phyloP scores from a whole-genome alignment of 1,140 invertebrate genomes.

The Protaetia brevitarsis region DNA sequence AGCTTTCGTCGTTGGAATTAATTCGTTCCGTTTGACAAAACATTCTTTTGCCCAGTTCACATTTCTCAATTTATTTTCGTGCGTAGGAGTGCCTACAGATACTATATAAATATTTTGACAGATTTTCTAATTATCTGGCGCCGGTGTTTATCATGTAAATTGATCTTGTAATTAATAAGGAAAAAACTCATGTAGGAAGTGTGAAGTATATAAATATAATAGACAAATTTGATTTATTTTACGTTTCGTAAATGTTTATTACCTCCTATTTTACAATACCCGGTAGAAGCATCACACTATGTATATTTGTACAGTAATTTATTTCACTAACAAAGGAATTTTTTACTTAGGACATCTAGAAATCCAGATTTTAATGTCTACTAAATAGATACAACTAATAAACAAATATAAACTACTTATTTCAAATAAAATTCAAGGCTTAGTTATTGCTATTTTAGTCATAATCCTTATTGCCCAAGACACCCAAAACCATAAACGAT shows the following conservation, averaged over 20 bases:
- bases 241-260: conserved; percentile 16
- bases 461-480: too few species aligned
- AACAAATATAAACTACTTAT: background rate
- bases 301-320: background rate
- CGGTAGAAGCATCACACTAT: background rate
- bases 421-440: too few species aligned
- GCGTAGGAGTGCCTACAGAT: background rate
- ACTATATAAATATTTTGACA: conserved; percentile 23
- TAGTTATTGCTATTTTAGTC: too few species aligned
- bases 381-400: background rate
- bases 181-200: conserved; percentile 20
- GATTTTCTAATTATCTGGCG: conserved; percentile 22
- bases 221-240: conserved; percentile 17
- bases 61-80: background rate
- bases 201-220: conserved; percentile 23
- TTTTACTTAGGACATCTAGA: background rate
- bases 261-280: background rate
- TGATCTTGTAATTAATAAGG: conserved; percentile 22
- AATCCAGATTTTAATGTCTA: background rate
- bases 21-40: background rate
- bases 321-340: conserved; percentile 4
- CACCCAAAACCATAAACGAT: too few species aligned
- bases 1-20: background rate
- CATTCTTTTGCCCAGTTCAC: background rate
- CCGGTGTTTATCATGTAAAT: conserved; percentile 22